Conservation (phyloP, 2,797 vertebrate genomes). For the Moxostoma hubbsi region DNA sequence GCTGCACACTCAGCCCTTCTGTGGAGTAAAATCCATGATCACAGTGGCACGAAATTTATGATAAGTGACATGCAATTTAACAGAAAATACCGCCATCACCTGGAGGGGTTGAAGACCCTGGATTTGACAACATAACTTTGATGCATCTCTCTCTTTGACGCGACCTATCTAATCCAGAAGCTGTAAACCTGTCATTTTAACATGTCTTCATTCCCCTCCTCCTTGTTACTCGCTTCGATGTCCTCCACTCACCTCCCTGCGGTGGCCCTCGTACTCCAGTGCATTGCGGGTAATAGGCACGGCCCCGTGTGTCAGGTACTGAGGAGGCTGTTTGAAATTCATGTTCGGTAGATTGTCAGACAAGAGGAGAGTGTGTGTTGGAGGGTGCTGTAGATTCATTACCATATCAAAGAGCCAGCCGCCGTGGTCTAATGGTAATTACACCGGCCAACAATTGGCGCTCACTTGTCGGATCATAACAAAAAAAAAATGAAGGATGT, state of each 20-base stretch:
- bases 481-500: conserved; percentile 74
- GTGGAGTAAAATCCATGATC: conserved; percentile 3
- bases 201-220: conserved; percentile 45
- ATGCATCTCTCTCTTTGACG: conserved; percentile 48
- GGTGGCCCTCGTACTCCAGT: conserved; percentile 1
- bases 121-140: conserved; percentile 73
- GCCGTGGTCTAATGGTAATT: conserved; percentile 95
- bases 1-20: not conserved
- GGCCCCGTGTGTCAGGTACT: conserved; percentile 84
- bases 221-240: conserved; percentile 22
- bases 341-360: conserved; percentile 72
- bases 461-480: conserved; percentile 92
- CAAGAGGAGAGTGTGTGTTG: conserved; percentile 68
- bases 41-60: not conserved
- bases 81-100: conserved; percentile 24
- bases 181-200: conserved; percentile 54
- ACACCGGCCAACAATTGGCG: conserved; percentile 90
- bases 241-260: conserved; percentile 19
- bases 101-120: conserved; percentile 46
- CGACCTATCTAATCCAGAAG: conserved; percentile 60
- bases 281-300: conserved; percentile 59
- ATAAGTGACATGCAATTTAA: conserved; percentile 35
- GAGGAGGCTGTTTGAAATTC: conserved; percentile 89
- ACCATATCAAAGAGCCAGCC: conserved; percentile 97
- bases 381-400: conserved; percentile 85